These are phyloP conservation scores for Pediacus dermestoides DNA, from an alignment of 2,888 invertebrate species.

Conservation along the genomic window DNA sequence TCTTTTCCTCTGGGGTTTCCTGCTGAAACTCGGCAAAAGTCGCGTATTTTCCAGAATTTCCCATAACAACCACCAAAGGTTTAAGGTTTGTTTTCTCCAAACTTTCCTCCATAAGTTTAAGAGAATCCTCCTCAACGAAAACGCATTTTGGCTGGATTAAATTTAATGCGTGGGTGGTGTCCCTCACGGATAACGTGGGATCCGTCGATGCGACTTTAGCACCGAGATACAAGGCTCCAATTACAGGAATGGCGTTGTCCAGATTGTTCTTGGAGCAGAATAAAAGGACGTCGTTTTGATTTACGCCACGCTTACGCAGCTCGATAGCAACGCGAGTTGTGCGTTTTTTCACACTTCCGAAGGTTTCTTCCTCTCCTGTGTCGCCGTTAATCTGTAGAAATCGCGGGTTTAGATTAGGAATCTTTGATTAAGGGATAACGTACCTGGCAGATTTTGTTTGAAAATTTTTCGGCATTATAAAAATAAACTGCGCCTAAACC, in stretches of 20 bases:
- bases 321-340: slow-evolving; percentile 50
- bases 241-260: slow-evolving; percentile 49
- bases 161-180: slow-evolving; percentile 29
- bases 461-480: slow-evolving; percentile 26
- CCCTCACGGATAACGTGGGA: slow-evolving; percentile 29
- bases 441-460: slow-evolving; percentile 32
- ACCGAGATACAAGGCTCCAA: slow-evolving; percentile 51
- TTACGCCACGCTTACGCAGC: slow-evolving; percentile 45
- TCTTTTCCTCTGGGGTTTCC: slow-evolving; percentile 17
- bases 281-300: slow-evolving; percentile 49
- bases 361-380: slow-evolving; percentile 18
- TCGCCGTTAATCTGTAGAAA: slow-evolving; percentile 18
- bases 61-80: slow-evolving; percentile 30
- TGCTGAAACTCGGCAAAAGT: slow-evolving; percentile 16
- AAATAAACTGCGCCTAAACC: slow-evolving; percentile 32
- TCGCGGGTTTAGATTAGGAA: too few relatives aligned
- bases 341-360: slow-evolving; percentile 30
- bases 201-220: slow-evolving; percentile 37
- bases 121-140: slow-evolving; percentile 29
- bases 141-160: slow-evolving; percentile 32
- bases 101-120: slow-evolving; percentile 23
- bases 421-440: too few relatives aligned
- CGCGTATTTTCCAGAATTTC: slow-evolving; percentile 22
- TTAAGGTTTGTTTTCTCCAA: slow-evolving; percentile 20
- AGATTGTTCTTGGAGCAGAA: slow-evolving; percentile 51